phyloP scores from a whole-genome alignment of 2,113 vertebrate species.

The Caranx ignobilis region DNA sequence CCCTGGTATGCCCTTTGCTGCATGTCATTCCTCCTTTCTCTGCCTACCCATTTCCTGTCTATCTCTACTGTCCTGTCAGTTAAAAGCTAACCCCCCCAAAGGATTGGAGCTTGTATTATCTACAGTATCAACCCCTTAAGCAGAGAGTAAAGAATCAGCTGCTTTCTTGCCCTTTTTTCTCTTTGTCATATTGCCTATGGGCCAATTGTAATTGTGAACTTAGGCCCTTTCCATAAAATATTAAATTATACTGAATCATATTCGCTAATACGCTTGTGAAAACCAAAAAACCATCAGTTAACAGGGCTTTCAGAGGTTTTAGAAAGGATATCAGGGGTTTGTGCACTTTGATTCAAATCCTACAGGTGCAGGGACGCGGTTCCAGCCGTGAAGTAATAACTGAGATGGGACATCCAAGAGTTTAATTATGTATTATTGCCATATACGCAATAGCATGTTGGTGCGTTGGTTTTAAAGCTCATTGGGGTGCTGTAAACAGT shows the following conservation, averaged over 20 bases:
- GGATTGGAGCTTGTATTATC: conserved; percentile 25
- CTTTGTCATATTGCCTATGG: conserved; percentile 15
- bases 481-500: conserved; percentile 36
- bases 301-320: too few species aligned
- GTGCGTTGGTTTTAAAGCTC: conserved; percentile 44
- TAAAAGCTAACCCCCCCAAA: neutral
- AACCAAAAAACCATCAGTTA: too few species aligned
- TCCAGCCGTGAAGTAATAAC: conserved; percentile 30
- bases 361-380: conserved; percentile 28
- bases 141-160: neutral
- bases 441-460: conserved; percentile 33
- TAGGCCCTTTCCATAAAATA: conserved; percentile 16
- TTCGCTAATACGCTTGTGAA: conserved; percentile 7
- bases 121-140: neutral
- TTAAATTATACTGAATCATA: conserved; percentile 18
- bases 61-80: too few species aligned
- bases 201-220: conserved; percentile 36
- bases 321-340: too few species aligned
- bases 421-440: conserved; percentile 51
- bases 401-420: conserved; percentile 27
- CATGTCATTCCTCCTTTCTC: too few species aligned
- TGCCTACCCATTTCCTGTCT: too few species aligned
- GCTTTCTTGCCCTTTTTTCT: conserved; percentile 15
- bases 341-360: conserved; percentile 29
- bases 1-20: too few species aligned